phyloP scores from a whole-genome alignment of 2,113 vertebrate species.

The Dascyllus trimaculatus region DNA sequence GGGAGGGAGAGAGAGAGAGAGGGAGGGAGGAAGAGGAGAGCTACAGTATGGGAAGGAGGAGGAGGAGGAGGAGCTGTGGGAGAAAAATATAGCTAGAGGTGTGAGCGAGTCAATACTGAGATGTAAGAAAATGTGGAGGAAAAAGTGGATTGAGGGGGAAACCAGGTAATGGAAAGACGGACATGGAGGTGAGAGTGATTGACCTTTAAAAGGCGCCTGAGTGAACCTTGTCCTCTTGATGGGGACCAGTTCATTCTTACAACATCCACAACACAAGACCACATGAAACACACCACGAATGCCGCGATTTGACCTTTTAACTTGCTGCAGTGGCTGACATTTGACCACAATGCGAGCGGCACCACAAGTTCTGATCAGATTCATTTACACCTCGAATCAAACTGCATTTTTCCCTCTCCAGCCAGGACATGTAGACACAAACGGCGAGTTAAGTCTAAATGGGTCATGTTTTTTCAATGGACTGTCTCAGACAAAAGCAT shows the following conservation, averaged over 20 bases:
- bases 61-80: constrained; percentile 13
- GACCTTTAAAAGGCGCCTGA: constrained; percentile 40
- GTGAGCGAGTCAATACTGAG: constrained; percentile 19
- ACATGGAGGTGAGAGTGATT: constrained; percentile 26
- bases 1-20: constrained; percentile 12
- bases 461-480: neutral
- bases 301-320: constrained; percentile 1
- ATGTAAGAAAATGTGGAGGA: constrained; percentile 48
- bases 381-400: constrained; percentile 25
- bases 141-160: constrained; percentile 11
- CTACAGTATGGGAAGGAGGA: neutral
- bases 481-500: neutral
- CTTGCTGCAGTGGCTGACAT: constrained; percentile 3
- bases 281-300: neutral
- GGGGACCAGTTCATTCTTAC: constrained; percentile 5
- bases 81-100: constrained; percentile 65
- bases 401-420: neutral
- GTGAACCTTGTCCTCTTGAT: neutral
- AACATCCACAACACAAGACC: neutral
- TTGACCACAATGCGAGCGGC: constrained; percentile 2
- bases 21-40: neutral
- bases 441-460: neutral
- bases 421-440: neutral
- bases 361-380: constrained; percentile 6
- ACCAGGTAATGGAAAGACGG: neutral